These are phyloP conservation scores for Riparia riparia DNA, from an alignment of 2,113 vertebrate species.

Conservation along the genomic window DNA sequence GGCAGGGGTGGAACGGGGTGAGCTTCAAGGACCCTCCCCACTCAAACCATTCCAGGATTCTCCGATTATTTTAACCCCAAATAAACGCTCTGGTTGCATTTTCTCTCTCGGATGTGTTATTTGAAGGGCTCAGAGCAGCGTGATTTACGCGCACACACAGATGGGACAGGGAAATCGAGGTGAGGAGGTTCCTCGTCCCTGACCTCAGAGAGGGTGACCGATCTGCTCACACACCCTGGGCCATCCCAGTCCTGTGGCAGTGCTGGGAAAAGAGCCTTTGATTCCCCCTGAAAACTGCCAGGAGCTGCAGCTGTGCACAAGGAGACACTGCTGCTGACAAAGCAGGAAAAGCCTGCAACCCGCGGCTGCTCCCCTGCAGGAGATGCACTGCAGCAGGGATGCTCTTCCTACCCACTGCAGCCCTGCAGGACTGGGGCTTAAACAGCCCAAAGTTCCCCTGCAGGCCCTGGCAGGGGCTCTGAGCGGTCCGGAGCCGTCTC, in stretches of 20 bases:
- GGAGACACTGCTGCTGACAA: background rate
- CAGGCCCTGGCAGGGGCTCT: accelerated
- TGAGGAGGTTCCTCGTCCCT: background rate
- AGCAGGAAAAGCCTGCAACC: background rate
- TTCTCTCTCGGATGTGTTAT: background rate
- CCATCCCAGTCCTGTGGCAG: background rate
- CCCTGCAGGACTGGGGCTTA: background rate
- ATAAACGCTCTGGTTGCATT: background rate
- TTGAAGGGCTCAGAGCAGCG: background rate
- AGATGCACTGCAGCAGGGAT: background rate
- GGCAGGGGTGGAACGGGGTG: accelerated
- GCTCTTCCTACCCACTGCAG: background rate
- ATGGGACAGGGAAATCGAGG: background rate
- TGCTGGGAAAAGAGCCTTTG: accelerated
- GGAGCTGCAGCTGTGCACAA: background rate
- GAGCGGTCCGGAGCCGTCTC: background rate
- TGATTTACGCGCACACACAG: accelerated
- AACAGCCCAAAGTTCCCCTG: background rate
- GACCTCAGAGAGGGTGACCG: accelerated
- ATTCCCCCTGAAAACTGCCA: background rate
- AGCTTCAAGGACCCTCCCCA: background rate
- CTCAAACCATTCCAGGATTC: background rate
- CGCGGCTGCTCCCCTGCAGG: background rate
- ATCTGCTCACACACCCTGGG: accelerated
- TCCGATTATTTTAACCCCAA: background rate